These are phyloP conservation scores for Microcebus tavaratra DNA, from an alignment of 2,113 vertebrate genomes.

Conservation along the genomic window DNA sequence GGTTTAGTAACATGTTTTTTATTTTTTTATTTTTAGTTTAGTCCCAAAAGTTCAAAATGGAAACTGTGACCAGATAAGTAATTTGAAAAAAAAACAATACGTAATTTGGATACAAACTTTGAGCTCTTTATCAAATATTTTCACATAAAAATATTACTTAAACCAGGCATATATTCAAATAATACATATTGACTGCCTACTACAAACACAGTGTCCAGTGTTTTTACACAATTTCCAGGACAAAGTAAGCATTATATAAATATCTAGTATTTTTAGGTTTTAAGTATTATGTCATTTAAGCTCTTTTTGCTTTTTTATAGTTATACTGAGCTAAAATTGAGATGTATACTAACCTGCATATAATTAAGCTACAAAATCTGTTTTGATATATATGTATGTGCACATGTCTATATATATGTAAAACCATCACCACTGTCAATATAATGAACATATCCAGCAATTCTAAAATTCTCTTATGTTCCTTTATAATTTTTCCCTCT, in stretches of 20 bases:
- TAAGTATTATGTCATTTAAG: neutral
- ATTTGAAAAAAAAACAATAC: neutral
- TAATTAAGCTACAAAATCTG: neutral
- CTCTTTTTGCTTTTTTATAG: neutral
- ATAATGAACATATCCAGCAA: neutral
- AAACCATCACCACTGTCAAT: neutral
- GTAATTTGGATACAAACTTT: neutral
- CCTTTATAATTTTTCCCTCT: neutral
- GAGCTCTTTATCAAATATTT: neutral
- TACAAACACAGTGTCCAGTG: neutral
- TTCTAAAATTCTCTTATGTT: neutral
- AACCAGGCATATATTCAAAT: neutral
- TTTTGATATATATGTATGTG: neutral
- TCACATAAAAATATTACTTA: neutral
- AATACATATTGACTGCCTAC: neutral
- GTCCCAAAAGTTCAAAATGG: neutral
- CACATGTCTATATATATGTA: neutral
- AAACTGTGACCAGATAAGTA: neutral
- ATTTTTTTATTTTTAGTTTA: neutral
- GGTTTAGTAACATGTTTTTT: neutral
- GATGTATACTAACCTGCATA: neutral
- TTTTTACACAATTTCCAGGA: neutral
- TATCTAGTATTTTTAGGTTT: neutral
- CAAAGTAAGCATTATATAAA: neutral
- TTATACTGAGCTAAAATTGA: neutral